Evolutionary conservation across 2,113 vertebrate species (phyloP).

Genomic region (Proterorhinus semilunaris): DNA sequence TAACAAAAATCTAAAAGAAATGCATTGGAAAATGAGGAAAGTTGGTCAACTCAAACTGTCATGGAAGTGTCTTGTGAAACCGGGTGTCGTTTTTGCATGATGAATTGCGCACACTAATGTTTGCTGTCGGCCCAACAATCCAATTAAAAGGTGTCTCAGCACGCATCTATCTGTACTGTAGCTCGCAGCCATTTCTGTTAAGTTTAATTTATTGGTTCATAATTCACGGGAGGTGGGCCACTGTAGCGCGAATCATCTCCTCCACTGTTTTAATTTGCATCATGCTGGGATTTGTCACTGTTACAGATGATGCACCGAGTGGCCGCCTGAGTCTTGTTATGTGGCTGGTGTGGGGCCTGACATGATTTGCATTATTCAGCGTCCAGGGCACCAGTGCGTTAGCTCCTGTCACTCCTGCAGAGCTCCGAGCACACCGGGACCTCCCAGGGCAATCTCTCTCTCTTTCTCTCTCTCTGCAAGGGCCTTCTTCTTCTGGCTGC

Average conservation of each 20-base stretch:
- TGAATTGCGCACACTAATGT: constrained; percentile 33
- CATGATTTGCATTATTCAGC: constrained; percentile 74
- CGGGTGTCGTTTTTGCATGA: constrained; percentile 29
- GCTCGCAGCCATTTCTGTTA: constrained; percentile 41
- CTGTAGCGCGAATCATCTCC: constrained; percentile 59
- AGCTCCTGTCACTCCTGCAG: constrained; percentile 64
- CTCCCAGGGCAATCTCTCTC: constrained; percentile 31
- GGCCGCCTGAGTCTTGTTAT: constrained; percentile 76
- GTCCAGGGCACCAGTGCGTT: constrained; percentile 56
- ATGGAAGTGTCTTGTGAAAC: constrained; percentile 2
- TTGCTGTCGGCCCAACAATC: constrained; percentile 44
- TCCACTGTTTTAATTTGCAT: constrained; percentile 72
- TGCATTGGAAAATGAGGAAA: not conserved
- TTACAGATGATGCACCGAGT: constrained; percentile 65
- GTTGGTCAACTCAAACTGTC: not conserved
- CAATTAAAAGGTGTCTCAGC: constrained; percentile 35
- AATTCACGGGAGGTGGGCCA: constrained; percentile 43
- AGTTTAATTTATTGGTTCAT: constrained; percentile 44
- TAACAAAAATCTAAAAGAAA: not conserved
- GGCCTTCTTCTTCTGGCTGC: constrained; percentile 17
- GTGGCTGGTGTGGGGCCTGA: constrained; percentile 60
- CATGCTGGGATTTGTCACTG: constrained; percentile 68
- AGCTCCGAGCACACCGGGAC: constrained; percentile 23
- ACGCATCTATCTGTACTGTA: constrained; percentile 34
- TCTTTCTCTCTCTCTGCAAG: constrained; percentile 31